Conservation (phyloP, 2,113 vertebrate species). For the Elgaria multicarinata region DNA sequence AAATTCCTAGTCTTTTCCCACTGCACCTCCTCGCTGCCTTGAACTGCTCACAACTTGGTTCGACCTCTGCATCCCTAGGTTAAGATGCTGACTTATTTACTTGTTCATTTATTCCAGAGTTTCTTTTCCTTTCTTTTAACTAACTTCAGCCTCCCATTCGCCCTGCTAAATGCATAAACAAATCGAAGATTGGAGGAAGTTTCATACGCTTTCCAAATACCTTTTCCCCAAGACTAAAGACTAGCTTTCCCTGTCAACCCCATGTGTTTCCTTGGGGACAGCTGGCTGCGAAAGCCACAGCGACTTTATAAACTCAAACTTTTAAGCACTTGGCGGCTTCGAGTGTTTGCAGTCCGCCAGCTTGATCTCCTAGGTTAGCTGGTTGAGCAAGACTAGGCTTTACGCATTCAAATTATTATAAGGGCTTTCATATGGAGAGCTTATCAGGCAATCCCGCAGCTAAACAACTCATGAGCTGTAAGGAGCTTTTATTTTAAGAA, state of each 20-base stretch:
- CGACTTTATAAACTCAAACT: constrained; percentile 18
- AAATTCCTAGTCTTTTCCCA: background rate
- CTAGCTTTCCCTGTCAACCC: background rate
- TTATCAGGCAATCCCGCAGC: background rate
- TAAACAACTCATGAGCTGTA: constrained; percentile 26
- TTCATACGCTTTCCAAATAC: background rate
- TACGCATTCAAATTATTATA: background rate
- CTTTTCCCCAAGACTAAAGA: constrained; percentile 2
- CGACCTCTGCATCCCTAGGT: background rate
- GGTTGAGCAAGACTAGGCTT: constrained; percentile 15
- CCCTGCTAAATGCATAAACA: background rate
- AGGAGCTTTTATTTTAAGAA: background rate
- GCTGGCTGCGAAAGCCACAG: constrained; percentile 5
- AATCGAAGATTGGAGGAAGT: background rate
- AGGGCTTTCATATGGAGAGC: background rate
- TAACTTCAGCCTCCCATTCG: background rate
- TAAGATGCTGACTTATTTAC: background rate
- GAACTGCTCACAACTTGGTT: background rate
- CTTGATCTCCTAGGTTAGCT: background rate
- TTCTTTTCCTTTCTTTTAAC: background rate
- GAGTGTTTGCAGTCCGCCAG: background rate
- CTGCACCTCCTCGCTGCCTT: background rate
- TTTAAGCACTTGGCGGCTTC: constrained; percentile 15
- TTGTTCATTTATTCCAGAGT: background rate
- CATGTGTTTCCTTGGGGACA: background rate